A percentile compares a stretch with the other conserved stretches of the same genome.
Conservation (phyloP, 2,113 vertebrate genomes). For the Vimba vimba region DNA sequence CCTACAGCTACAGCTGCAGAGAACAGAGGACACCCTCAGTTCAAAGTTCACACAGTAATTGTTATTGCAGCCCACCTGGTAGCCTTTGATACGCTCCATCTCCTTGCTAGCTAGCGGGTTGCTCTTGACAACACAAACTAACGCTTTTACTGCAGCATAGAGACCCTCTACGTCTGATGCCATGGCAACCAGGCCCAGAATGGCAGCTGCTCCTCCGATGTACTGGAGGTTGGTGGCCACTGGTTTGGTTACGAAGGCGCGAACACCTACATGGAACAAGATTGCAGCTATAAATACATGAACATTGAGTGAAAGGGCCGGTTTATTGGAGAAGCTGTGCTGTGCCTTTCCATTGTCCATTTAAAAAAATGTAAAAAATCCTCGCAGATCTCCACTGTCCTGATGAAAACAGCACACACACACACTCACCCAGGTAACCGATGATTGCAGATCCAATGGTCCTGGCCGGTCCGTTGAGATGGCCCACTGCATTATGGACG, state of each 20-base stretch:
- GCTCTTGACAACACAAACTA: slow-evolving; percentile 98
- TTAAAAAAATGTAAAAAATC: too few relatives aligned
- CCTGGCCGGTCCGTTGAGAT: slow-evolving; percentile 92
- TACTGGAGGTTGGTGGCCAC: slow-evolving; percentile 97
- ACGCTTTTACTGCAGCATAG: slow-evolving; percentile 96
- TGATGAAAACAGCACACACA: background rate
- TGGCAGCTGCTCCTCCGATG: slow-evolving; percentile 94
- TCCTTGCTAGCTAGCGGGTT: slow-evolving; percentile 97
- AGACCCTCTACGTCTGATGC: slow-evolving; percentile 97
- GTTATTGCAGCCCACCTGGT: slow-evolving; percentile 82
- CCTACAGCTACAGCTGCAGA: background rate
- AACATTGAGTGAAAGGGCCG: background rate
- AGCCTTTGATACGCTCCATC: slow-evolving; percentile 98
- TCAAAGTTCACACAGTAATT: slow-evolving; percentile 8
- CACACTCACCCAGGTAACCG: slow-evolving; percentile 91
- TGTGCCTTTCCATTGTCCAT: background rate
- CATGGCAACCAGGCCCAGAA: slow-evolving; percentile 97
- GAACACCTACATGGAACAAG: slow-evolving; percentile 80
- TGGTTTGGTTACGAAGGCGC: slow-evolving; percentile 92
- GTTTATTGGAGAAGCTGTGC: background rate
- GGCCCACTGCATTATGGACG: slow-evolving; percentile 92
- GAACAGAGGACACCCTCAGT: background rate
- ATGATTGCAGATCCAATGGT: slow-evolving; percentile 92
- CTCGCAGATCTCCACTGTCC: background rate
- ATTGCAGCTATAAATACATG: slow-evolving; percentile 18